Percentiles rank a stretch among this genome's conserved stretches.
These are phyloP conservation scores for Andrena fulva DNA, from an alignment of 2,888 invertebrate genomes.

Conservation along the genomic window DNA sequence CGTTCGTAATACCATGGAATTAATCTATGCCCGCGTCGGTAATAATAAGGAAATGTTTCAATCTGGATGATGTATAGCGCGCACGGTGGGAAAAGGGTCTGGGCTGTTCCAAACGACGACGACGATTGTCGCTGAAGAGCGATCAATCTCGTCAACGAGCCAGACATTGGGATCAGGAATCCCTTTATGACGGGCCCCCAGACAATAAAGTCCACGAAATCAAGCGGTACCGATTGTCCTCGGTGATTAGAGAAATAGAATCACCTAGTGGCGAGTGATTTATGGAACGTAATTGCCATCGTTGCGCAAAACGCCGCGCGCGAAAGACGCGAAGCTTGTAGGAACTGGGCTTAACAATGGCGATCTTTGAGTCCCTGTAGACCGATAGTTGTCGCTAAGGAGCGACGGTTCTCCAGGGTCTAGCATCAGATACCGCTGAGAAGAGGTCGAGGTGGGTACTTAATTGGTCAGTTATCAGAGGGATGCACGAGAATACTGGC, in stretches of 20 bases:
- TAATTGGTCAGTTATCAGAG: too few relatives aligned
- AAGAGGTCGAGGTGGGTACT: too few relatives aligned
- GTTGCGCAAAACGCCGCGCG: conserved; percentile 33
- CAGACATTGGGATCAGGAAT: conserved; percentile 66
- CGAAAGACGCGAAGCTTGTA: conserved; percentile 4
- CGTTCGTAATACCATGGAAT: conserved; percentile 81
- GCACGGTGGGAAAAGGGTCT: conserved; percentile 70
- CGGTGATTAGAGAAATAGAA: conserved; percentile 51
- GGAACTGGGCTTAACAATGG: not conserved
- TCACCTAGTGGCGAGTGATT: conserved; percentile 35
- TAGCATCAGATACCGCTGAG: too few relatives aligned
- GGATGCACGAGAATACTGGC: too few relatives aligned
- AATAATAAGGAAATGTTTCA: conserved; percentile 85
- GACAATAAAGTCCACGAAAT: conserved; percentile 55
- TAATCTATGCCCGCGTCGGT: conserved; percentile 84
- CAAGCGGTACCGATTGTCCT: conserved; percentile 39
- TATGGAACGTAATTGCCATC: conserved; percentile 43
- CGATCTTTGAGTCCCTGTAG: not conserved
- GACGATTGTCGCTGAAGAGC: conserved; percentile 71
- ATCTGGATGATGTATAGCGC: conserved; percentile 83
- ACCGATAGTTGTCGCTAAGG: conserved; percentile 12
- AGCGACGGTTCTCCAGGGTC: too few relatives aligned
- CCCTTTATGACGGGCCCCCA: conserved; percentile 60
- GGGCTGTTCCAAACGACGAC: conserved; percentile 67
- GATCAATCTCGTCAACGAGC: conserved; percentile 76